Evolutionary conservation across 2,797 vertebrate species (phyloP).

Genomic region (Mareca penelope): DNA sequence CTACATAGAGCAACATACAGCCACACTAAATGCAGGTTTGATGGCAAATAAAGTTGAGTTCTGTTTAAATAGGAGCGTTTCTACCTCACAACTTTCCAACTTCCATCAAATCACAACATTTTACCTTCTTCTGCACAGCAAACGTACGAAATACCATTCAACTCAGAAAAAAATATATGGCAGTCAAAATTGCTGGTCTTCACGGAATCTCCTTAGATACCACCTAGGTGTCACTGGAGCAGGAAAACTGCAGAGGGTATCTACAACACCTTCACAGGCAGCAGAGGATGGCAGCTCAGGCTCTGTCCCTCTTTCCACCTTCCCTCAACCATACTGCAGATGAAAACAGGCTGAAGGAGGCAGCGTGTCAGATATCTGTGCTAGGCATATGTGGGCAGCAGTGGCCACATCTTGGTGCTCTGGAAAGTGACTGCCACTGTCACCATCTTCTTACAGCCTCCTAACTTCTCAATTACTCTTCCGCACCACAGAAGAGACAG

Average conservation of each 20-base stretch:
- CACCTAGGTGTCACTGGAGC: background rate
- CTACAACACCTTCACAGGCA: background rate
- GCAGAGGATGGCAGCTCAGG: background rate
- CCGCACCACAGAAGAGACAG: rapidly evolving
- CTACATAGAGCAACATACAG: background rate
- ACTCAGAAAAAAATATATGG: background rate
- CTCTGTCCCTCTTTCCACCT: background rate
- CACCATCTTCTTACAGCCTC: background rate
- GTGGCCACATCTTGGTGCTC: background rate
- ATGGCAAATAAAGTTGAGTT: background rate
- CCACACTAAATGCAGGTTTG: background rate
- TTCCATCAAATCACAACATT: background rate
- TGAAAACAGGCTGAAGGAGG: background rate
- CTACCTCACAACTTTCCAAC: background rate
- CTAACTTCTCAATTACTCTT: rapidly evolving
- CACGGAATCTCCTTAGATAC: background rate
- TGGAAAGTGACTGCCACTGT: background rate
- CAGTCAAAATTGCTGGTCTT: background rate
- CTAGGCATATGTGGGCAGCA: background rate
- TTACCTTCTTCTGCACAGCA: background rate
- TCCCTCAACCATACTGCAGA: rapidly evolving
- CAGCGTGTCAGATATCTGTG: background rate
- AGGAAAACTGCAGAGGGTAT: background rate
- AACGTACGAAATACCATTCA: background rate
- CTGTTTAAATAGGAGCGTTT: background rate